Conservation (phyloP, 2,113 vertebrate genomes). For the Chloebia gouldiae region DNA sequence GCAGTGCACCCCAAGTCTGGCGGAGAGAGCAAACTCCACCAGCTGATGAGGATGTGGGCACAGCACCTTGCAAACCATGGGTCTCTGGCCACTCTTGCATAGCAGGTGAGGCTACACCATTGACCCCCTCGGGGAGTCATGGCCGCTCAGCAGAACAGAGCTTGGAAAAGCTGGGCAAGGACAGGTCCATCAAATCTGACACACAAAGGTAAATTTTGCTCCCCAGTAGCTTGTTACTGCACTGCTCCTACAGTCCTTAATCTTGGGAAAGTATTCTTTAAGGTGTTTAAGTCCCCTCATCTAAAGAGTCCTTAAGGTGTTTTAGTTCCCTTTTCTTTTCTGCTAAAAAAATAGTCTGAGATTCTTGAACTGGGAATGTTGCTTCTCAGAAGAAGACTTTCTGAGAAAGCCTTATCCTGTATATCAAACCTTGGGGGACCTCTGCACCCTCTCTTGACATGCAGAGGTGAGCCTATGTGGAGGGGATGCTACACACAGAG, state of each 20-base stretch:
- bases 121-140: accelerated
- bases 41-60: not conserved
- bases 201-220: not conserved
- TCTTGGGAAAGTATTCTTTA: not conserved
- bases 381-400: not conserved
- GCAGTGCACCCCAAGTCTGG: accelerated
- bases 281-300: not conserved
- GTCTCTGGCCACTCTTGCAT: not conserved
- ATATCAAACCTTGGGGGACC: not conserved
- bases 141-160: not conserved
- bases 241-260: not conserved
- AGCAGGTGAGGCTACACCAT: accelerated
- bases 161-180: not conserved
- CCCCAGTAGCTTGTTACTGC: not conserved
- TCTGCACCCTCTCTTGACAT: not conserved
- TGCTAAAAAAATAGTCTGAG: not conserved
- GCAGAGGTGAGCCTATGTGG: not conserved
- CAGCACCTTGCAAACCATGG: not conserved
- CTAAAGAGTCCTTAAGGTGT: not conserved
- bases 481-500: not conserved
- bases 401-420: not conserved
- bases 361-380: not conserved
- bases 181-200: not conserved
- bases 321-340: not conserved
- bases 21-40: not conserved